Conservation (phyloP, 1,140 invertebrate species). For the Drosophila suzukii region DNA sequence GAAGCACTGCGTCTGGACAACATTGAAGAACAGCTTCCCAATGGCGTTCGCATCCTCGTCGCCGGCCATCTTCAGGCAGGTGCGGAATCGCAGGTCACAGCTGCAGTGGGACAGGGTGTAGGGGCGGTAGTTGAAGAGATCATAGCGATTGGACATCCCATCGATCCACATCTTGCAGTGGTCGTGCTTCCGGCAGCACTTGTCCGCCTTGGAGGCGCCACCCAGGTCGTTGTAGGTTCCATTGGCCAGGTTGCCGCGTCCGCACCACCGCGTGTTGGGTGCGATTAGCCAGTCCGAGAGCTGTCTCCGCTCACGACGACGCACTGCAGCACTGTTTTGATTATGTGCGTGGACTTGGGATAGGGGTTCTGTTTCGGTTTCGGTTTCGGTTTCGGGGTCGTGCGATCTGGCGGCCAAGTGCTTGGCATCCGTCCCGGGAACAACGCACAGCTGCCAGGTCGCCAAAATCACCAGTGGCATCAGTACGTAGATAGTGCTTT, state of each 20-base stretch:
- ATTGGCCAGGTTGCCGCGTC: slow-evolving; percentile 88
- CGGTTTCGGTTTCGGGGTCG: slow-evolving; percentile 21
- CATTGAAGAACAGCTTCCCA: slow-evolving; percentile 97
- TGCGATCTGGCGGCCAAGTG: slow-evolving; percentile 63
- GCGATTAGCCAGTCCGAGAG: slow-evolving; percentile 87
- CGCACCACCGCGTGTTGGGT: slow-evolving; percentile 94
- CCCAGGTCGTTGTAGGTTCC: slow-evolving; percentile 90
- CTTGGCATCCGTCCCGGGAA: slow-evolving; percentile 40
- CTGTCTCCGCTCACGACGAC: slow-evolving; percentile 72
- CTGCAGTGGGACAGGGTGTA: slow-evolving; percentile 94
- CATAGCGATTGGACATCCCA: slow-evolving; percentile 88
- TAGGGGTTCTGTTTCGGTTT: slow-evolving; percentile 3
- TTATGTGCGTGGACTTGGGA: background rate
- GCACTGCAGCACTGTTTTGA: slow-evolving; percentile 21
- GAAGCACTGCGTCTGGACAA: slow-evolving; percentile 96
- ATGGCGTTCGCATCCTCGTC: slow-evolving; percentile 94
- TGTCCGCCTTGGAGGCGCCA: slow-evolving; percentile 88
- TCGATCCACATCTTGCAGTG: slow-evolving; percentile 89
- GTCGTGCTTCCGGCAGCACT: slow-evolving; percentile 93
- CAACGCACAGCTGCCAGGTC: slow-evolving; percentile 39
- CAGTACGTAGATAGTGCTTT: slow-evolving; percentile 30
- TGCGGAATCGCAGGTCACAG: slow-evolving; percentile 94
- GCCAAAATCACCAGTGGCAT: slow-evolving; percentile 27
- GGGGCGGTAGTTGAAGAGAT: slow-evolving; percentile 91
- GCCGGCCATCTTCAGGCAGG: slow-evolving; percentile 94